Evolutionary conservation across 2,888 invertebrate genomes (phyloP).

Genomic region (Megastigmus dorsalis): DNA sequence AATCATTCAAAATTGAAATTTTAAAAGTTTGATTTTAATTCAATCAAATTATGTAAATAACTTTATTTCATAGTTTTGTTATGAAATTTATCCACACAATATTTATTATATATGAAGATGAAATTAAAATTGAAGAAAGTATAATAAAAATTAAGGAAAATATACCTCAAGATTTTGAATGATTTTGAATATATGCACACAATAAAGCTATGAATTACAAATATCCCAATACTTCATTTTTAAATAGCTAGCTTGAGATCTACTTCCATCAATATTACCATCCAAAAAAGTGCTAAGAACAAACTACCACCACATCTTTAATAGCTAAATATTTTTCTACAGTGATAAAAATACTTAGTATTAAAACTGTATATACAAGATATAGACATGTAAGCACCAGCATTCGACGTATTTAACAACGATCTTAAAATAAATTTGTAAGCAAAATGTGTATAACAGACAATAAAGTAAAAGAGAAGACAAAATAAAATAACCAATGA

Average conservation of each 20-base stretch:
- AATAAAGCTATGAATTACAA: constrained; percentile 1
- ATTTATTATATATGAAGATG: too few relatives aligned
- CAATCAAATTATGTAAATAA: background rate
- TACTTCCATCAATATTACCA: constrained; percentile 27
- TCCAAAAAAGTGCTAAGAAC: constrained; percentile 48
- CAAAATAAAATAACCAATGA: constrained; percentile 39
- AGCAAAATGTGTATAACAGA: background rate
- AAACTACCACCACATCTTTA: constrained; percentile 52
- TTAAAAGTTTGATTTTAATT: background rate
- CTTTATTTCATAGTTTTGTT: background rate
- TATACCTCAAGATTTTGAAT: constrained; percentile 30
- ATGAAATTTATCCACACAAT: too few relatives aligned
- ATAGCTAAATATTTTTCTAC: constrained; percentile 46
- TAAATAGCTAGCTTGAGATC: constrained; percentile 4
- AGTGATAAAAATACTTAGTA: constrained; percentile 20
- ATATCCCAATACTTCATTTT: background rate
- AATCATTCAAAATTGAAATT: constrained; percentile 21
- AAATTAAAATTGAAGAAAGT: too few relatives aligned
- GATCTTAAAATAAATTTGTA: constrained; percentile 26
- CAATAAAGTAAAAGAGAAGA: constrained; percentile 37
- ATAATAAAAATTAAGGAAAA: too few relatives aligned
- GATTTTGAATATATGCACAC: constrained; percentile 54
- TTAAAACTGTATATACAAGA: constrained; percentile 35
- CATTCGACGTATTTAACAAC: constrained; percentile 46
- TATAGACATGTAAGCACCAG: constrained; percentile 46